Conservation (phyloP, 2,797 vertebrate genomes). For the Danio tinwini region DNA sequence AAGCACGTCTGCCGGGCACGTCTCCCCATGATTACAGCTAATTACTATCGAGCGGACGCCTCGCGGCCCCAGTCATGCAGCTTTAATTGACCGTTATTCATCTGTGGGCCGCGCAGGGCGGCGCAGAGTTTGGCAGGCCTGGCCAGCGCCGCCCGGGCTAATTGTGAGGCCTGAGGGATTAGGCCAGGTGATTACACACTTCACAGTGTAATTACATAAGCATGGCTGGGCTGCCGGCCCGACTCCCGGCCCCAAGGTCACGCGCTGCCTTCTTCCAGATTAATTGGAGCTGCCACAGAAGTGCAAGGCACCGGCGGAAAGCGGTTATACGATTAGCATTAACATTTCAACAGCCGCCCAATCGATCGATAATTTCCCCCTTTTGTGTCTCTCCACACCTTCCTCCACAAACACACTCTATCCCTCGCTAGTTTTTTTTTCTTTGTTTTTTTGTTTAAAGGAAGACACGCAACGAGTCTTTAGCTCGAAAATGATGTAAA, state of each 20-base stretch:
- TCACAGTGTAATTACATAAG: constrained; percentile 98
- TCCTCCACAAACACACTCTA: constrained; percentile 28
- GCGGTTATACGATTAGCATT: constrained; percentile 95
- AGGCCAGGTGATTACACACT: constrained; percentile 98
- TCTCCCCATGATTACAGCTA: constrained; percentile 93
- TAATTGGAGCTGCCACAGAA: constrained; percentile 96
- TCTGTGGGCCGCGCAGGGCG: constrained; percentile 83
- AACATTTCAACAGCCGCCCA: constrained; percentile 88
- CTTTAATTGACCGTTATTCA: constrained; percentile 98
- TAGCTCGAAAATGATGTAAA: constrained; percentile 71
- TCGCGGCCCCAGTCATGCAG: constrained; percentile 89
- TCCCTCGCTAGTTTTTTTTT: background rate
- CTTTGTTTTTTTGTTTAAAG: constrained; percentile 57
- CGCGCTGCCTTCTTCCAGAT: constrained; percentile 91
- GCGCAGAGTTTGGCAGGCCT: constrained; percentile 82
- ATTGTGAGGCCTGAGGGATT: constrained; percentile 95
- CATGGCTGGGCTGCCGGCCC: constrained; percentile 89
- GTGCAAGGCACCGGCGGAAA: constrained; percentile 88
- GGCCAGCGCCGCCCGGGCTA: constrained; percentile 85
- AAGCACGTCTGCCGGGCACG: constrained; percentile 79
- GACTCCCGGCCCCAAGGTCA: constrained; percentile 88
- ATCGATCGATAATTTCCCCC: constrained; percentile 83
- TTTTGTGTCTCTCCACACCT: constrained; percentile 32
- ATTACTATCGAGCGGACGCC: constrained; percentile 93
- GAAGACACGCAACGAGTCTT: constrained; percentile 80